A percentile compares a stretch with the other conserved stretches of the same genome.
phyloP scores from a whole-genome alignment of 2,888 invertebrate species.

The Parnassius glacialis region DNA sequence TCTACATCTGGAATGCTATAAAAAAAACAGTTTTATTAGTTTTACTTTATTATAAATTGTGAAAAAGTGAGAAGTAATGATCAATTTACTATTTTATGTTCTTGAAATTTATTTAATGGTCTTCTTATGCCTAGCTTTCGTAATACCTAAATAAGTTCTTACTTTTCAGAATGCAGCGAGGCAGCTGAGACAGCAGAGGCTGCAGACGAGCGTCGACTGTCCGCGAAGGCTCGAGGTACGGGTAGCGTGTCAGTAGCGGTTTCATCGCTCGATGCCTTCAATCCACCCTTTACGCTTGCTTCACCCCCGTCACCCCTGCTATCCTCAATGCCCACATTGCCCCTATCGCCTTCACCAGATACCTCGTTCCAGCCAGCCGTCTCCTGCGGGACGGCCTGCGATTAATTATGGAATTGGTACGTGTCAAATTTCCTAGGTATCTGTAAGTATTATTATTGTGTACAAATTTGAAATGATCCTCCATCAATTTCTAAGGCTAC shows the following conservation, averaged over 20 bases:
- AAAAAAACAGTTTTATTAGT: slow-evolving; percentile 14
- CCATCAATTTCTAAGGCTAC: no score
- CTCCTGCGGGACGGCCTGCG: slow-evolving; percentile 39
- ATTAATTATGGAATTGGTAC: no score
- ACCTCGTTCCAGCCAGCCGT: slow-evolving; percentile 41
- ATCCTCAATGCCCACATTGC: slow-evolving; percentile 29
- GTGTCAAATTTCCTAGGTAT: no score
- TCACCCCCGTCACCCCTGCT: slow-evolving; percentile 42
- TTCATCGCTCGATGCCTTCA: slow-evolving; percentile 68
- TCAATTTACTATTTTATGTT: no score
- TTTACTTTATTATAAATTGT: no score
- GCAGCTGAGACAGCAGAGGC: slow-evolving; percentile 72
- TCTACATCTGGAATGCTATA: slow-evolving; percentile 79
- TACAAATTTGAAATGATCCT: no score
- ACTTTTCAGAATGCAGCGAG: slow-evolving; percentile 72
- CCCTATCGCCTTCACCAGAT: slow-evolving; percentile 23
- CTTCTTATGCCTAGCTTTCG: no score
- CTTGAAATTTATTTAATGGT: no score
- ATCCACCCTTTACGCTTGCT: slow-evolving; percentile 22
- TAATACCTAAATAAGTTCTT: slow-evolving; percentile 26
- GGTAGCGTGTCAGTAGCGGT: slow-evolving; percentile 35
- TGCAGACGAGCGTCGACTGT: slow-evolving; percentile 86
- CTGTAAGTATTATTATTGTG: no score
- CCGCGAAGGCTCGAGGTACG: slow-evolving; percentile 91
- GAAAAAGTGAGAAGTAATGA: no score